A percentile compares a stretch with the other conserved stretches of the same genome.
Evolutionary conservation across 2,797 vertebrate genomes (phyloP).

Genomic region (Psittacula derbiana): DNA sequence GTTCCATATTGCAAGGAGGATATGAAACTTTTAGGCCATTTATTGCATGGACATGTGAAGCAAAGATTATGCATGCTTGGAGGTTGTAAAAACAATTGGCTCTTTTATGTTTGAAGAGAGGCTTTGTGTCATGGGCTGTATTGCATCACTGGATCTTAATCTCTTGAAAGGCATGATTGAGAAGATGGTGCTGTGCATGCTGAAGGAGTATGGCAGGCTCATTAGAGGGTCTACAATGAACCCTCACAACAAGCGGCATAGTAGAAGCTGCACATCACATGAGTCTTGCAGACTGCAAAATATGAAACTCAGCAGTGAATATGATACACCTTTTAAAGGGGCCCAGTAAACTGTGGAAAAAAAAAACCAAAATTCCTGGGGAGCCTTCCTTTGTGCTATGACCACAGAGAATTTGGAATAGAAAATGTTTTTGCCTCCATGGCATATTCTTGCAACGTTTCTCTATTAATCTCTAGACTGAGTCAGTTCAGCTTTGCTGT

Average conservation of each 20-base stretch:
- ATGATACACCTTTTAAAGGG: conserved; percentile 25
- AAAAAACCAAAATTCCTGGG: neutral
- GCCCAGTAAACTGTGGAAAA: neutral
- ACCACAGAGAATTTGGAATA: neutral
- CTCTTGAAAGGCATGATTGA: conserved; percentile 55
- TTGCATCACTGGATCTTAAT: conserved; percentile 56
- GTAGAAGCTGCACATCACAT: neutral
- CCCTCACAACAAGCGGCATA: conserved; percentile 16
- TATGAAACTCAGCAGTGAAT: neutral
- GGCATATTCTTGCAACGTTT: neutral
- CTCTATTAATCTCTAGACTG: neutral
- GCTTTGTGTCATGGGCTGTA: conserved; percentile 48
- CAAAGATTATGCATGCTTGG: conserved; percentile 44
- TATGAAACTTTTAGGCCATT: conserved; percentile 60
- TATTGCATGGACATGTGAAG: conserved; percentile 54
- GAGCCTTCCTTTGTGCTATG: neutral
- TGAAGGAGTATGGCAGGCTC: conserved; percentile 41
- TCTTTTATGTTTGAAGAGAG: conserved; percentile 66
- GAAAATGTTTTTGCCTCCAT: neutral
- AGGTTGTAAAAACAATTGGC: conserved; percentile 63
- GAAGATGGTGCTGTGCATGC: conserved; percentile 43
- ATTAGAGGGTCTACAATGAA: conserved; percentile 52
- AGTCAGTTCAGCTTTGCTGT: neutral
- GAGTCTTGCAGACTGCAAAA: neutral
- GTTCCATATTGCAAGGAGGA: conserved; percentile 58